A percentile compares a stretch with the other conserved stretches of the same genome.
Conservation (phyloP, 37 sponge, comb jelly and placozoan genomes). For the Tethya wilhelma region DNA sequence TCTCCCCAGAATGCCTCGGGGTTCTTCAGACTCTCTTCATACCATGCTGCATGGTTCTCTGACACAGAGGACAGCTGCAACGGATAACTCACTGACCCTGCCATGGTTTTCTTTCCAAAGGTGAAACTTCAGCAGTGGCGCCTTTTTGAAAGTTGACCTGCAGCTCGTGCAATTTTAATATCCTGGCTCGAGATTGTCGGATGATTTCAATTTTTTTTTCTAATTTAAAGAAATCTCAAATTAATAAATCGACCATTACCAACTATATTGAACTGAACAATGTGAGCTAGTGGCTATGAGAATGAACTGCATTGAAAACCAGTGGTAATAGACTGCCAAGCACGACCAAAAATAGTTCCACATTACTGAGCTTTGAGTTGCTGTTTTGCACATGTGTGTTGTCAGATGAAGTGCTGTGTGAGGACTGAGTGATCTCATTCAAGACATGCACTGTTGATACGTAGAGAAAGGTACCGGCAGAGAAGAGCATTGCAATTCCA, state of each 20-base stretch:
- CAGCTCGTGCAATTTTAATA: too few species aligned
- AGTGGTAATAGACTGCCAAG: conserved; percentile 71
- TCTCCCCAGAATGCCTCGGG: conserved; percentile 91
- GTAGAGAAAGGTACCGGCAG: conserved; percentile 99
- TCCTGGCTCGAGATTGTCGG: background rate
- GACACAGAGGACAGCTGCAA: conserved; percentile 53
- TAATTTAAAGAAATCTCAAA: too few species aligned
- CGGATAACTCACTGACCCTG: conserved; percentile 15
- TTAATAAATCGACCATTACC: too few species aligned
- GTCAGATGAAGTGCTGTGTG: conserved; percentile 2
- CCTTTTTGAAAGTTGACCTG: too few species aligned
- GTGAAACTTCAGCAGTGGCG: too few species aligned
- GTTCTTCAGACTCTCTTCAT: conserved; percentile 78
- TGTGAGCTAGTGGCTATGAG: conserved; percentile 53
- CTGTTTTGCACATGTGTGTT: background rate
- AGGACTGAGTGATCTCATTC: conserved; percentile 71
- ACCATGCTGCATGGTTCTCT: conserved; percentile 59
- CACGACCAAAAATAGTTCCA: conserved; percentile 58
- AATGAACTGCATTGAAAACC: conserved; percentile 74
- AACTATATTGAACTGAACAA: too few species aligned
- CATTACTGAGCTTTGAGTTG: conserved; percentile 45
- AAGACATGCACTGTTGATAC: conserved; percentile 99
- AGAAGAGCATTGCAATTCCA: conserved; percentile 95
- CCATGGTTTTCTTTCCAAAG: too few species aligned
- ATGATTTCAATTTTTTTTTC: background rate